Evolutionary conservation across 92 coral and sea anemone species (phyloP).

Genomic region (Isaurus tuberculatus): DNA sequence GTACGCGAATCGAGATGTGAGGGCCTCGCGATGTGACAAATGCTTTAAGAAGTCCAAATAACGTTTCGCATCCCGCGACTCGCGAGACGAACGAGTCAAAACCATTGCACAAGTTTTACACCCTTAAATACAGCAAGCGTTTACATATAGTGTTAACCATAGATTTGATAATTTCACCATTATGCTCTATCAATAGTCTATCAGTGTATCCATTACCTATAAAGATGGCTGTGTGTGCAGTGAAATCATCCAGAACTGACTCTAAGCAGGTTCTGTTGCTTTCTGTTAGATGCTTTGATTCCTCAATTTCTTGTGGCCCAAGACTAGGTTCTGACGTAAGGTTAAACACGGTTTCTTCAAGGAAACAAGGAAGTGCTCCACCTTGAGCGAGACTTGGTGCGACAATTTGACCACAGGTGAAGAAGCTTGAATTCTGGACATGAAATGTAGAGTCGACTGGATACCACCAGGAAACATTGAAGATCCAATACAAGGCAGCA

Average conservation of each 20-base stretch:
- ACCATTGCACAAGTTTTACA: no score
- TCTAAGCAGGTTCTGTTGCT: no score
- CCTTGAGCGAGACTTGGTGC: constrained; percentile 44
- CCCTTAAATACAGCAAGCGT: constrained; percentile 2
- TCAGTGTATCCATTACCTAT: constrained; percentile 8
- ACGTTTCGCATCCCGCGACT: no score
- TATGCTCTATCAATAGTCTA: background rate
- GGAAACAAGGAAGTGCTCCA: constrained; percentile 24
- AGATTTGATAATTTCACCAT: background rate
- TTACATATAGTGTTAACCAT: background rate
- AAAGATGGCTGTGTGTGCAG: background rate
- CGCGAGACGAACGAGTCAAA: no score
- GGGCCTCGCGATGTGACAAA: no score
- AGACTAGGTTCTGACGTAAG: background rate
- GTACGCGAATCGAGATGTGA: no score
- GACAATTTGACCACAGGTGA: constrained; percentile 30
- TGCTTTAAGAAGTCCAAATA: no score
- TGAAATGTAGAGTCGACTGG: constrained; percentile 41
- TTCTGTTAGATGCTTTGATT: no score
- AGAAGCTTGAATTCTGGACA: constrained; percentile 34
- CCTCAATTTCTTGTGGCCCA: no score
- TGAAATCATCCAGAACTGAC: background rate
- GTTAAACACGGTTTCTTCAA: constrained; percentile 12
- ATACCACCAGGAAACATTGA: constrained; percentile 50
- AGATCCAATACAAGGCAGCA: constrained; percentile 43